Base-by-base conservation (phyloP, 92 coral and sea anemone species). In the Diadumene lineata region DNA sequence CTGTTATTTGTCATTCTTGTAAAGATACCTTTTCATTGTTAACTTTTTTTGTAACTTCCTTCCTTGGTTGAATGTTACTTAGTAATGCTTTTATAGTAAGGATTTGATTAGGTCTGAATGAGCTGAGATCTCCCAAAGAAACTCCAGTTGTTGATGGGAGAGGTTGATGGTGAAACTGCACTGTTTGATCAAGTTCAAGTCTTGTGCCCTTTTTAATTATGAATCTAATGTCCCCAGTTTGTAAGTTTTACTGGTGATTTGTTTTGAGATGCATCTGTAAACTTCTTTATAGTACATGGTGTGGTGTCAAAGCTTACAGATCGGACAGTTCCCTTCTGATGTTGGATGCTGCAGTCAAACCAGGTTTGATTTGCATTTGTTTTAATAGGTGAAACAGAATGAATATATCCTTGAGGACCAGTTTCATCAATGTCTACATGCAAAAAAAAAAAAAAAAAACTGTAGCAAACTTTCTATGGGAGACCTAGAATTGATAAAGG, bases 371-470 rank as follows among this genome's bases (percentile, higher is more conserved):
- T 11, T 27, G 61, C 71, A 34, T 75, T 75, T 56, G 61, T 60
- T 61, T 61, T 75, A 21, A 75, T 64, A 11, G 80, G 80, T 23
- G 80, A 75, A 2, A 63, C 80, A 61, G 22, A 61, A 60, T 75
- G 73, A 25, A 75, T 75, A 50, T 75, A 75, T 30, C 80, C 80
- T n/a, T n/a, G n/a, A n/a, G n/a, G n/a, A n/a, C n/a, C n/a, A n/a
- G n/a, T n/a, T n/a, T n/a, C n/a, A n/a, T n/a, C n/a, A n/a, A n/a
- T n/a, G n/a, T n/a, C n/a, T n/a, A n/a, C n/a, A n/a, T n/a, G n/a
- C n/a, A n/a, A n/a, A n/a, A n/a, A n/a, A n/a, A n/a, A n/a, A n/a
- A n/a, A n/a, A n/a, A n/a, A n/a, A n/a, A n/a, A n/a, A n/a, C n/a
- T n/a, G n/a, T n/a, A n/a, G n/a, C n/a, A n/a, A n/a, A n/a, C n/a